Conservation (phyloP, 2,888 invertebrate genomes). For the Andrena chrysosceles region DNA sequence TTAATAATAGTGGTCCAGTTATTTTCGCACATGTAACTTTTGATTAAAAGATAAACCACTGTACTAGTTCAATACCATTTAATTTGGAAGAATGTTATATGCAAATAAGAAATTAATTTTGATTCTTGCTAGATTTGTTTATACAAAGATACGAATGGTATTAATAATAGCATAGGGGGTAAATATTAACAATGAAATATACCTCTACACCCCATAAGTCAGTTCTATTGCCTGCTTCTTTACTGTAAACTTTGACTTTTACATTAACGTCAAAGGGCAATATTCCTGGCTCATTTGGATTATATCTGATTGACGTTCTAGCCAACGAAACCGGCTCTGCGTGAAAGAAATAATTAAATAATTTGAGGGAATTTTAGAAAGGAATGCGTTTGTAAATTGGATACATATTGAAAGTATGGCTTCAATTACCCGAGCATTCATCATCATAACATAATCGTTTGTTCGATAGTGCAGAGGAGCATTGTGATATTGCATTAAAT, state of each 20-base stretch:
- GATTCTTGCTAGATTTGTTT: neutral
- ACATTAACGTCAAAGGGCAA: conserved; percentile 88
- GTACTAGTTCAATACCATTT: neutral
- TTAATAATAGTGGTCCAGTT: conserved; percentile 33
- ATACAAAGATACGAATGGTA: neutral
- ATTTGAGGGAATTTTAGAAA: conserved; percentile 51
- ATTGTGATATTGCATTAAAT: conserved; percentile 70
- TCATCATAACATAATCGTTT: conserved; percentile 90
- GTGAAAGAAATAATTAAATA: conserved; percentile 68
- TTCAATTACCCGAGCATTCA: conserved; percentile 89
- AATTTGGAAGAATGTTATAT: neutral
- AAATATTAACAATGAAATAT: conserved; percentile 37
- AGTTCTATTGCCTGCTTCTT: conserved; percentile 87
- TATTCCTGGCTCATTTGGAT: conserved; percentile 86
- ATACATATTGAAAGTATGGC: conserved; percentile 79
- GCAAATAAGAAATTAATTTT: neutral
- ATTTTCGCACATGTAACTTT: neutral
- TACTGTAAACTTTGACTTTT: conserved; percentile 89
- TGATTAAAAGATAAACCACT: neutral
- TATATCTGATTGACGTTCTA: conserved; percentile 87
- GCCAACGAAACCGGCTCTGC: conserved; percentile 89
- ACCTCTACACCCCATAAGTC: conserved; percentile 90
- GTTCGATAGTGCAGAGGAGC: conserved; percentile 86
- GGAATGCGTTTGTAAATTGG: conserved; percentile 72
- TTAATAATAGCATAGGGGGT: conserved; percentile 8